Conservation (phyloP, 2,113 vertebrate genomes). For the Pavo muticus region DNA sequence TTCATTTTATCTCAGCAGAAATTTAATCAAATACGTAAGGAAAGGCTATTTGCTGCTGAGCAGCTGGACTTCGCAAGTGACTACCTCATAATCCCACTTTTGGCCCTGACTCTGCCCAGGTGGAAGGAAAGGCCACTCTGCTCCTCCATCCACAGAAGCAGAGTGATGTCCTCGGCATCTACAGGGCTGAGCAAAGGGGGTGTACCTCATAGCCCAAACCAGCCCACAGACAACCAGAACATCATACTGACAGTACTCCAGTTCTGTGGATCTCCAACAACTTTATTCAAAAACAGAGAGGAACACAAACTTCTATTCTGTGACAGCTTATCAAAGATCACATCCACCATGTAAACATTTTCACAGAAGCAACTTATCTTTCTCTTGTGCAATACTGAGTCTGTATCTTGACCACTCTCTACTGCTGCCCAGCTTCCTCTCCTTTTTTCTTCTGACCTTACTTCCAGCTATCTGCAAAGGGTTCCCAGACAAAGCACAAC, state of each 20-base stretch:
- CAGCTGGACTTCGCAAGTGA: background rate
- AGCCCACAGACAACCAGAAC: background rate
- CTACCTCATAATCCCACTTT: background rate
- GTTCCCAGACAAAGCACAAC: slow-evolving; percentile 14
- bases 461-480: background rate
- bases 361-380: background rate
- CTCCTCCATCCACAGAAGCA: background rate
- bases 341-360: background rate
- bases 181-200: fast-evolving
- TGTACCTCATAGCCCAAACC: background rate
- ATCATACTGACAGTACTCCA: background rate
- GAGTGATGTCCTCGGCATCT: background rate
- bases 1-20: background rate
- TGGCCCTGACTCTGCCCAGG: fast-evolving
- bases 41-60: background rate
- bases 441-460: background rate
- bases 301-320: background rate
- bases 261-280: background rate
- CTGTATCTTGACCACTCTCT: fast-evolving
- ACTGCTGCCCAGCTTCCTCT: background rate
- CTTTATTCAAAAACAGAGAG: background rate
- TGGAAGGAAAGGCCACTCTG: background rate
- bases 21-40: background rate
- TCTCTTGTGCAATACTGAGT: background rate
- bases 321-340: background rate